Conservation (phyloP, 2,888 invertebrate species). For the Eupithecia abbreviata region DNA sequence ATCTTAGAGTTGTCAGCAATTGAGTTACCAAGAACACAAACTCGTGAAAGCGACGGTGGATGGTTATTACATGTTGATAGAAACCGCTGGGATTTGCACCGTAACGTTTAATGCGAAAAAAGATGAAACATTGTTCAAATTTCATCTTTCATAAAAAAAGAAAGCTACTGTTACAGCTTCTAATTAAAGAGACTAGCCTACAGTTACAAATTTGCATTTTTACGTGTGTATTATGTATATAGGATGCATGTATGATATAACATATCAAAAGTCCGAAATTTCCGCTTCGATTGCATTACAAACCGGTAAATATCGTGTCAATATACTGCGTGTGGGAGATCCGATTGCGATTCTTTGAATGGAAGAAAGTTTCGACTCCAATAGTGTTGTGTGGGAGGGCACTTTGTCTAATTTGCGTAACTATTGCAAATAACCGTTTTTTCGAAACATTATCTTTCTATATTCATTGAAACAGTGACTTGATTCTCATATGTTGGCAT, state of each 20-base stretch:
- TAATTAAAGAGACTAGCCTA: conserved; percentile 33
- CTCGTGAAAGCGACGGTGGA: conserved; percentile 62
- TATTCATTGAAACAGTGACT: not conserved
- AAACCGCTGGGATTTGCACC: conserved; percentile 60
- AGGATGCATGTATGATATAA: conserved; percentile 64
- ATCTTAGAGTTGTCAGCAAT: conserved; percentile 50
- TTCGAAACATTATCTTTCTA: conserved; percentile 7
- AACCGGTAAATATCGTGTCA: conserved; percentile 74
- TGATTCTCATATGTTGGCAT: not conserved
- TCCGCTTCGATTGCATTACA: conserved; percentile 69
- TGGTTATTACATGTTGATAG: conserved; percentile 55
- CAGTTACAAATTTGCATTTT: conserved; percentile 48
- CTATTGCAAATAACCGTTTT: conserved; percentile 25
- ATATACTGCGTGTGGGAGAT: conserved; percentile 61
- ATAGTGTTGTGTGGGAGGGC: conserved; percentile 53
- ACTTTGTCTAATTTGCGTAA: conserved; percentile 57
- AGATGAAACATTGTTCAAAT: conserved; percentile 38
- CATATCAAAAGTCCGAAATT: conserved; percentile 66
- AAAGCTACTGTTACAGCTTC: conserved; percentile 37
- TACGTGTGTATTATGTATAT: conserved; percentile 51
- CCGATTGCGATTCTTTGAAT: conserved; percentile 70
- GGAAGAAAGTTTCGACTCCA: conserved; percentile 69
- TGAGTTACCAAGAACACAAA: conserved; percentile 55
- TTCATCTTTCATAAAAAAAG: conserved; percentile 34
- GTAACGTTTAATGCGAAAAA: conserved; percentile 48